Evolutionary conservation across 1,140 invertebrate genomes (phyloP), one percentile per base, ranked within the genome.

Genomic region (Cecropterus lyciades): DNA sequence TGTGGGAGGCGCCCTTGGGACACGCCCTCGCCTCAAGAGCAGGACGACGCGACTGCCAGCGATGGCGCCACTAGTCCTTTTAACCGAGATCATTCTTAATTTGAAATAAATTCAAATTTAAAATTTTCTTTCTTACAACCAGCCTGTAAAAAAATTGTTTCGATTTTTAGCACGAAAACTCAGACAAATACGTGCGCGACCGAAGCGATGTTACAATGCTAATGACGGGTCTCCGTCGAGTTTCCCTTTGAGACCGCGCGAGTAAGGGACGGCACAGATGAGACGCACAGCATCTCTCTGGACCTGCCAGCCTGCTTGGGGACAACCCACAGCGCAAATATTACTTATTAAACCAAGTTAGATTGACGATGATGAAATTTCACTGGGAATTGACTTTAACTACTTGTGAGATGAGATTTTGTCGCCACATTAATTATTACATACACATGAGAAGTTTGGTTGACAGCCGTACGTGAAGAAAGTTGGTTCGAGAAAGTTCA

Each of bases 361-460:
- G 84, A 89, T 87, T 89, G 89, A 91, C 89, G 87, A 91, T 91
- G 89, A 90, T 89, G 87, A 85, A 91, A 90, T 91, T 91, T 89
- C 87, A 82, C 69, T 87, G 89, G 89, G 87, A 91, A 90, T 91
- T 91, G 87, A 89, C 82, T 90, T 81, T 80, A 87, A 89, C 82
- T 85, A 80, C 76, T 80, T 71, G 69, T 70, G 80, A 83, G 83
- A 89, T 86, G 83, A 85, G 83, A 84, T 91, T 88, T 82, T 83
- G 80, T 82, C 77, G 77, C 67, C 69, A 80, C 77, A 85, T 89
- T 85, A 86, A 86, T 84, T 84, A 84, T 87, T 72, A 74, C 56
- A 30, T 8, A 46, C 73, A 56, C 51, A 71, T 75, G 69, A 69
- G 65, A 68, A 73, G 40, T 78, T 73, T 51, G 24, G 52, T 53